These are phyloP conservation scores for Azemiops feae DNA, from an alignment of 2,113 vertebrate genomes.

Conservation along the genomic window DNA sequence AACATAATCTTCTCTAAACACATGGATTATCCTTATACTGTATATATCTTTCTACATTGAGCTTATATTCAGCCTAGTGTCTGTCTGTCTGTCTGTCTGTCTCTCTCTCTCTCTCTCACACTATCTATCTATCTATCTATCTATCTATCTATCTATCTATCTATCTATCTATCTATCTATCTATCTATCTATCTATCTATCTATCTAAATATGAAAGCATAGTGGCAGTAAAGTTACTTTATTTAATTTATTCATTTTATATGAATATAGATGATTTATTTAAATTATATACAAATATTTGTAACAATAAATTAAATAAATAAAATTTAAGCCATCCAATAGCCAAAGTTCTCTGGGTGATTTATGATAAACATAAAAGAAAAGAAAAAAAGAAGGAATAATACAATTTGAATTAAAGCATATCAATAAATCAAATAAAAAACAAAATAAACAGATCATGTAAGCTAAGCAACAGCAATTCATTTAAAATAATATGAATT, in stretches of 20 bases:
- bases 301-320: not conserved
- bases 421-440: not conserved
- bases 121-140: too few relatives aligned
- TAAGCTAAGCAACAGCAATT: not conserved
- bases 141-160: too few relatives aligned
- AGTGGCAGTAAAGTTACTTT: not conserved
- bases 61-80: not conserved
- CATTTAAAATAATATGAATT: not conserved
- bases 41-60: not conserved
- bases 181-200: too few relatives aligned
- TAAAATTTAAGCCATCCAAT: not conserved
- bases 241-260: not conserved
- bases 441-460: not conserved
- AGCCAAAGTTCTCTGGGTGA: not conserved
- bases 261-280: not conserved
- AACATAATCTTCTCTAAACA: not conserved
- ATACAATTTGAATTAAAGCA: not conserved
- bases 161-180: not conserved
- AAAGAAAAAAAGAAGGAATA: not conserved
- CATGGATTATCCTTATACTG: not conserved
- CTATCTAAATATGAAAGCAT: too few relatives aligned
- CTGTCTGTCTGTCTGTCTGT: rapidly evolving
- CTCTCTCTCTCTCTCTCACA: too few relatives aligned
- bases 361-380: not conserved
- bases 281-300: not conserved